These are phyloP conservation scores for Dipodomys merriami DNA, from an alignment of 2,113 vertebrate genomes.

Conservation along the genomic window DNA sequence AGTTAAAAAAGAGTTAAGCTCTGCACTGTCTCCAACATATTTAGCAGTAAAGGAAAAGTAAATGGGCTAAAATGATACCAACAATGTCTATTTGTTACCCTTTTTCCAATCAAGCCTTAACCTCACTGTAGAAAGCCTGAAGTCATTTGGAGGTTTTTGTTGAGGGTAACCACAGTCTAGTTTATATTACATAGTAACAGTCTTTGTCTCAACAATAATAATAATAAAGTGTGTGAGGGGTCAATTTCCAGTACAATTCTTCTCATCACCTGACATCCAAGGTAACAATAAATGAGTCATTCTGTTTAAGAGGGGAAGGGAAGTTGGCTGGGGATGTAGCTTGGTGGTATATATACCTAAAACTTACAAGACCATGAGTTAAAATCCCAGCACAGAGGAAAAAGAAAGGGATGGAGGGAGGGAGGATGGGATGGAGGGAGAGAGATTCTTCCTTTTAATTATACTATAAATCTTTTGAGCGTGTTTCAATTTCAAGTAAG, in stretches of 20 bases:
- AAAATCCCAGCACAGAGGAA: not conserved
- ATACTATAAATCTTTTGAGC: not conserved
- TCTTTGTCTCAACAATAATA: not conserved
- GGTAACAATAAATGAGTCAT: not conserved
- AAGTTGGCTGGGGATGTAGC: not conserved
- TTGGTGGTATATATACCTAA: not conserved
- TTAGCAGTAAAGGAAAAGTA: not conserved
- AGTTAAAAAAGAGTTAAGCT: not conserved
- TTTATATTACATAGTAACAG: too few relatives aligned
- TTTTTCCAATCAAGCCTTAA: constrained; percentile 21
- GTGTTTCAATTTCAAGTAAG: constrained; percentile 7
- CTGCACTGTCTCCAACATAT: not conserved
- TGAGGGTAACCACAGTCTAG: not conserved
- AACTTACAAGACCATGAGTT: not conserved
- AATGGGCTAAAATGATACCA: not conserved
- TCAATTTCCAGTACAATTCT: constrained; percentile 13
- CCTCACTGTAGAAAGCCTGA: not conserved
- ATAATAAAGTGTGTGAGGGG: not conserved
- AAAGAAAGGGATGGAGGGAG: not conserved
- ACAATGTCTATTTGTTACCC: not conserved
- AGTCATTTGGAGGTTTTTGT: not conserved
- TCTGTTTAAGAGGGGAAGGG: not conserved
- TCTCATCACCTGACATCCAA: not conserved
- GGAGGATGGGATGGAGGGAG: not conserved
- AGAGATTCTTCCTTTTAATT: not conserved